Percentiles rank a stretch among this genome's conserved stretches.
These are phyloP conservation scores for Ptychoptera contaminata DNA, from an alignment of 2,888 invertebrate species.

Conservation along the genomic window DNA sequence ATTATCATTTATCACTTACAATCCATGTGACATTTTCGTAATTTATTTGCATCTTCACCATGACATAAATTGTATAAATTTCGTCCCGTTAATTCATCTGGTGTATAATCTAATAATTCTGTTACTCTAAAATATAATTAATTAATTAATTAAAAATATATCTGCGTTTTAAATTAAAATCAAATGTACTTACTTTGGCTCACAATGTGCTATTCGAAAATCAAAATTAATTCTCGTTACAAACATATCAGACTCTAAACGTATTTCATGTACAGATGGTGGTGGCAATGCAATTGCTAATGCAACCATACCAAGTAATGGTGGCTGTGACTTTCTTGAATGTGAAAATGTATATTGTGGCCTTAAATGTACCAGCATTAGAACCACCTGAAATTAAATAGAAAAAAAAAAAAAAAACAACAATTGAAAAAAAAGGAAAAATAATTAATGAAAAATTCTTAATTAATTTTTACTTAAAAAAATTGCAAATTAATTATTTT, in stretches of 20 bases:
- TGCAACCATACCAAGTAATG: constrained; percentile 84
- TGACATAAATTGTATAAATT: constrained; percentile 90
- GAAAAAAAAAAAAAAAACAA: constrained; percentile 7
- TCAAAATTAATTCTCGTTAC: constrained; percentile 92
- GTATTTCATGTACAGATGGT: constrained; percentile 91
- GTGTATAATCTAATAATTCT: constrained; percentile 80
- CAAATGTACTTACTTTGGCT: constrained; percentile 62
- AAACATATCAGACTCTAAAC: constrained; percentile 90
- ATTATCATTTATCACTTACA: constrained; percentile 48
- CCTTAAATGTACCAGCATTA: constrained; percentile 79
- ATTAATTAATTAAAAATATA: background rate
- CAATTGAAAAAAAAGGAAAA: constrained; percentile 6
- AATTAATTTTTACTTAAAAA: too few species aligned
- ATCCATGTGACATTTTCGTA: constrained; percentile 89
- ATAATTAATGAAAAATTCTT: too few species aligned
- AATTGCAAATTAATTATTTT: background rate
- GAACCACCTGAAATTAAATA: constrained; percentile 58
- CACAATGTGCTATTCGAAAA: constrained; percentile 93
- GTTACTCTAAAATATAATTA: constrained; percentile 48
- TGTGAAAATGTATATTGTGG: constrained; percentile 89
- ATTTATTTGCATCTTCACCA: constrained; percentile 86
- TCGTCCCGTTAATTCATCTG: constrained; percentile 86
- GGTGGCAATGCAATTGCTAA: constrained; percentile 92
- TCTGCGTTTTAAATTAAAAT: too few species aligned
- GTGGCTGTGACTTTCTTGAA: constrained; percentile 72